Percentiles rank a stretch among this genome's conserved stretches.
These are phyloP conservation scores for Tricholauxania praeusta DNA, from an alignment of 2,888 invertebrate species.

Conservation along the genomic window DNA sequence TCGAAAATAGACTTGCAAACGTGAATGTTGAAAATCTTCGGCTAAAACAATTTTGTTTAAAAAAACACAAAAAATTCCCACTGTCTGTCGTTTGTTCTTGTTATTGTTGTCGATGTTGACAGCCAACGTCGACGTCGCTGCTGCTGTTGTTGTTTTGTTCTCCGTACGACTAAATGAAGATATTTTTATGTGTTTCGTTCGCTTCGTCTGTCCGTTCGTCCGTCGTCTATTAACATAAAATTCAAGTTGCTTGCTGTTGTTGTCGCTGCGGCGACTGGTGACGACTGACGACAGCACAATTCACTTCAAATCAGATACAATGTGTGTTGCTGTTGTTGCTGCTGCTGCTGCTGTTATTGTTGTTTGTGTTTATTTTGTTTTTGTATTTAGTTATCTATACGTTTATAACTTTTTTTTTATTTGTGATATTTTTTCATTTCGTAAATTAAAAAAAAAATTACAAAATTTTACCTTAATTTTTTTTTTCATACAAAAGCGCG, in stretches of 20 bases:
- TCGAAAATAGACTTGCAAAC: too few relatives aligned
- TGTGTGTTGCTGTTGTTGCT: constrained; percentile 35
- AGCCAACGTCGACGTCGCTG: constrained; percentile 17
- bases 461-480: background rate
- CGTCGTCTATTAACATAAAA: constrained; percentile 58
- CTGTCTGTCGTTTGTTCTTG: constrained; percentile 21
- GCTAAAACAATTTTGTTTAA: too few relatives aligned
- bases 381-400: constrained; percentile 50
- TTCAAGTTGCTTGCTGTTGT: constrained; percentile 32
- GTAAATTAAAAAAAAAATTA: constrained; percentile 15
- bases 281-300: constrained; percentile 28
- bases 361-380: constrained; percentile 23
- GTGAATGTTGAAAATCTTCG: too few relatives aligned
- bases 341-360: constrained; percentile 31
- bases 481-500: background rate
- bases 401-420: constrained; percentile 44
- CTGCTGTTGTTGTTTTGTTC: constrained; percentile 53
- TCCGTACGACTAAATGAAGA: constrained; percentile 42
- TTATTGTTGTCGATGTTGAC: constrained; percentile 37
- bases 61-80: background rate
- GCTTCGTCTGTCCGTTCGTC: constrained; percentile 14
- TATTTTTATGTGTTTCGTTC: constrained; percentile 22
- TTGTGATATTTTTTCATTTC: constrained; percentile 33
- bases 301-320: constrained; percentile 33
- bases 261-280: constrained; percentile 25